Percentiles rank a stretch among this genome's conserved stretches.
Conservation (phyloP, 2,888 invertebrate species). For the Cheilosia urbana region DNA sequence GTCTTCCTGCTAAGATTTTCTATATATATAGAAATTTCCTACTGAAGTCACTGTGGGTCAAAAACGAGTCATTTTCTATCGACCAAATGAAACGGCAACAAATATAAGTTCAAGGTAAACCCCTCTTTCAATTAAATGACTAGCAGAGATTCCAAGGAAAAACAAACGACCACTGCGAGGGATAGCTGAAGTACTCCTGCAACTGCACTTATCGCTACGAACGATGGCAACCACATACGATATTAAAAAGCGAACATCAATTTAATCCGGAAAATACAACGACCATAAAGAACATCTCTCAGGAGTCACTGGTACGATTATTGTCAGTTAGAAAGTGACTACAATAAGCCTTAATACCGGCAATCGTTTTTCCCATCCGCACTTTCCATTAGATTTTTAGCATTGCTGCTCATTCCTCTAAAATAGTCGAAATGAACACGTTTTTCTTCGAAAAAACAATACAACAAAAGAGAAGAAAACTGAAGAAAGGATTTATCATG, state of each 20-base stretch:
- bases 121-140: too few species aligned
- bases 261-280: background rate
- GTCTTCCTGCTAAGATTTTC: too few species aligned
- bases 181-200: background rate
- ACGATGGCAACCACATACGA: background rate
- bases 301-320: conserved; percentile 19
- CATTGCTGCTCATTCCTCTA: conserved; percentile 18
- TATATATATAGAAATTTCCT: too few species aligned
- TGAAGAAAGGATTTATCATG: conserved; percentile 26
- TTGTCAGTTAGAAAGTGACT: conserved; percentile 28
- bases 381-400: conserved; percentile 51
- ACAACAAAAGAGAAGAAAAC: background rate
- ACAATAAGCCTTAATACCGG: conserved; percentile 26
- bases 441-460: conserved; percentile 33
- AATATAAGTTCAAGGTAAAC: too few species aligned
- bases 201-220: background rate
- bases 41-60: too few species aligned
- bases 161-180: background rate
- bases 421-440: conserved; percentile 19
- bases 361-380: background rate
- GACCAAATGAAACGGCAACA: too few species aligned
- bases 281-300: background rate
- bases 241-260: background rate
- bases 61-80: too few species aligned
- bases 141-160: background rate